Base-by-base conservation (phyloP, 2,888 invertebrate species). In the Drosophila rellima region DNA sequence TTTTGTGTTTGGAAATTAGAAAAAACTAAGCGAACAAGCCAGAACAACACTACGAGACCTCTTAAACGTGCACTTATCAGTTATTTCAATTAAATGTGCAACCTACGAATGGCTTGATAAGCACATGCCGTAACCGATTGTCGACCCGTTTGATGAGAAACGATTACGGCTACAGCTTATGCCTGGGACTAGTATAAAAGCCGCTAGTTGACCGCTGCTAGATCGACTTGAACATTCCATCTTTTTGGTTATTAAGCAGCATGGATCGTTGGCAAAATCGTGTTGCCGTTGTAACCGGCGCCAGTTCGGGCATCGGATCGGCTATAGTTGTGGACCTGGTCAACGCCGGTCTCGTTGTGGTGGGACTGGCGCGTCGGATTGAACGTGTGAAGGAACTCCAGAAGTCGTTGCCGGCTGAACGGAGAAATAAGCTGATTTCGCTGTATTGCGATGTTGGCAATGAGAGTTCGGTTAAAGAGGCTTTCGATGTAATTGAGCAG, bases 201-300 rank as follows among this genome's bases (percentile, higher is more conserved):
- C 7, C 13, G 20, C 17, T 23, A 17, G 13, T 10, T 17, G 51
- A 26, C 17, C 39, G 11, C 17, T 13, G 7, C 1, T 57, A 74
- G 29, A 54, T 50, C 35, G 13, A 23, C 2, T 35, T 17, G 5
- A 37, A 47, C 40, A 8, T 3, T 56, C 1, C 20, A 31, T 18
- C 39, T 10, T 6, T 15, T 18, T 15, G 18, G 20, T 15, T 15
- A 13, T 3, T 8, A 29, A 29, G 8, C 6, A 69, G 10, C 45
- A 93, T 94, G 94, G 94, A 95, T 18, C 94, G 94, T 50, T 95
- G 95, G 95, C 80, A 86, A 5, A 94, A 94, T 70, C 94, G 94
- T 79, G 93, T 94, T 0, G 95, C 95, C 0, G 93, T 95, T 15
- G 94, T 95, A 51, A 95, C 95, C 0, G 95, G 95, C 2, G 95